Conservation (phyloP, 2,888 invertebrate genomes). For the Cephus runcator region DNA sequence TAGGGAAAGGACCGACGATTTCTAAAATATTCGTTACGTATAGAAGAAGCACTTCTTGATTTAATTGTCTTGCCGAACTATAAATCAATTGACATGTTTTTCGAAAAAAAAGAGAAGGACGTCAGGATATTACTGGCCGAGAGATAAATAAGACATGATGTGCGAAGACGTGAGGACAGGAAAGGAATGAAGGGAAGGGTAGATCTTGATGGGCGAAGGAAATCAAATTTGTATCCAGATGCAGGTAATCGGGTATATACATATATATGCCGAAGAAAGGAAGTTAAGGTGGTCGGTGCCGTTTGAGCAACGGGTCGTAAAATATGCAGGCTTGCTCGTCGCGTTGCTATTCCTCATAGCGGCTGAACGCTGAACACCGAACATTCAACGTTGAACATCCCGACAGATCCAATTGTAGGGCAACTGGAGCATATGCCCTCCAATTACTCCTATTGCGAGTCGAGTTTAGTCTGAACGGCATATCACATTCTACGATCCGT, state of each 20-base stretch:
- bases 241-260: background rate
- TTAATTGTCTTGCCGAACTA: too few species aligned
- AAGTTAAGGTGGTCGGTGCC: background rate
- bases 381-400: background rate
- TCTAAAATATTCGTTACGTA: too few species aligned
- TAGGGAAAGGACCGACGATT: too few species aligned
- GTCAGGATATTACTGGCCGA: background rate
- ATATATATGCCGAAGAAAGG: background rate
- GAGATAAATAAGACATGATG: background rate
- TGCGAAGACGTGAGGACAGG: background rate
- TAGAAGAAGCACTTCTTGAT: too few species aligned
- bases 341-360: constrained; percentile 1
- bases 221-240: constrained; percentile 2
- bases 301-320: constrained; percentile 32
- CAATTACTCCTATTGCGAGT: background rate
- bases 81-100: background rate
- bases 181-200: background rate
- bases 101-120: background rate
- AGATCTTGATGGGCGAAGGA: background rate
- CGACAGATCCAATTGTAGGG: background rate
- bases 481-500: background rate
- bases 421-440: background rate
- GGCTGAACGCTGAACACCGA: background rate
- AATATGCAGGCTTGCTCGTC: constrained; percentile 36
- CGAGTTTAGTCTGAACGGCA: background rate